Evolutionary conservation across 2,888 invertebrate species (phyloP).

Genomic region (Athripsodes cinereus): DNA sequence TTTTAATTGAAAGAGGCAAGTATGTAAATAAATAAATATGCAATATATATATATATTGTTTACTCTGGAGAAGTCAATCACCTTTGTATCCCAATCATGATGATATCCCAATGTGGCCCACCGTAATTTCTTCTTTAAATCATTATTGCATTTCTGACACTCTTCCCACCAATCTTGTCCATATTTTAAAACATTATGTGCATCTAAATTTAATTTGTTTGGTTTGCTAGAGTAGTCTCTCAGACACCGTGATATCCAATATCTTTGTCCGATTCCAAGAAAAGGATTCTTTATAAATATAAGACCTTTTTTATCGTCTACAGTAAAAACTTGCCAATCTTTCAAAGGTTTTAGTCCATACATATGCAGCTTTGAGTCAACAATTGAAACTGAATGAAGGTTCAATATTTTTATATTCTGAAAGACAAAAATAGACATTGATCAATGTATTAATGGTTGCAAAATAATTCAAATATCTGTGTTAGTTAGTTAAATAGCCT

Average conservation of each 20-base stretch:
- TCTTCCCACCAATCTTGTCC: slow-evolving; percentile 60
- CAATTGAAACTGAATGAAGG: too few relatives aligned
- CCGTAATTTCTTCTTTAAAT: slow-evolving; percentile 54
- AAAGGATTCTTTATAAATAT: slow-evolving; percentile 81
- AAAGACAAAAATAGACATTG: too few relatives aligned
- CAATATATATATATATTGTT: too few relatives aligned
- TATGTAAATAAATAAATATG: too few relatives aligned
- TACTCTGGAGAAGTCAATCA: too few relatives aligned
- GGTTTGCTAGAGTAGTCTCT: slow-evolving; percentile 70
- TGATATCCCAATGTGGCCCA: slow-evolving; percentile 98
- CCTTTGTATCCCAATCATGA: slow-evolving; percentile 96
- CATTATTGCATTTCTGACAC: slow-evolving; percentile 40
- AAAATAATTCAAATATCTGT: too few relatives aligned
- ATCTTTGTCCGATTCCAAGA: slow-evolving; percentile 66
- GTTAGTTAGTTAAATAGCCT: too few relatives aligned
- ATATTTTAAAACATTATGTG: slow-evolving; percentile 32
- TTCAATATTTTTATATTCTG: too few relatives aligned
- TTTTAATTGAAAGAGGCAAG: too few relatives aligned
- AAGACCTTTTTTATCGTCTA: slow-evolving; percentile 64
- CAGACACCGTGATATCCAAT: slow-evolving; percentile 77
- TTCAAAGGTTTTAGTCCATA: slow-evolving; percentile 42
- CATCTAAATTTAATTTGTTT: slow-evolving; percentile 63
- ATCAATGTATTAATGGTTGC: too few relatives aligned
- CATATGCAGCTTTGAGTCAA: too few relatives aligned
- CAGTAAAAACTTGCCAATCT: slow-evolving; percentile 59